Percentiles rank a stretch among this genome's conserved stretches.
These are phyloP conservation scores for Pedicia rivosa DNA, from an alignment of 2,888 invertebrate species.

Conservation along the genomic window DNA sequence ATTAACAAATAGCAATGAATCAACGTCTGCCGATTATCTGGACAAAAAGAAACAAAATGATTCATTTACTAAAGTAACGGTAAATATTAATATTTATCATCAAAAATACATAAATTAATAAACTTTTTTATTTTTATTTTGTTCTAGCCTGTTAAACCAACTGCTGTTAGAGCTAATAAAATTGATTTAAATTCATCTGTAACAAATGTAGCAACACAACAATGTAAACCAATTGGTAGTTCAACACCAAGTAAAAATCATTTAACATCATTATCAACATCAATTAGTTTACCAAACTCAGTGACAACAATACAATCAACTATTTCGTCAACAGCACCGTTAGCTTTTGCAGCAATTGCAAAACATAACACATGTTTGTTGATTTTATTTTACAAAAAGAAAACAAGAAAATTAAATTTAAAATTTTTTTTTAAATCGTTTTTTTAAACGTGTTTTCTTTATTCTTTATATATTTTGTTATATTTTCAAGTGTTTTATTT, in stretches of 20 bases:
- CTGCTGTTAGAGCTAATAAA: constrained; percentile 53
- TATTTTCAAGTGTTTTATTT: too few species aligned
- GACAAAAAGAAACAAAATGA: constrained; percentile 46
- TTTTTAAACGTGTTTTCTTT: too few species aligned
- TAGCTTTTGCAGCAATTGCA: constrained; percentile 48
- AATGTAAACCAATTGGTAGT: constrained; percentile 23
- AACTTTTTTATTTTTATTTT: constrained; percentile 12
- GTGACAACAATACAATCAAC: constrained; percentile 19
- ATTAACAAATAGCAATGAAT: constrained; percentile 66
- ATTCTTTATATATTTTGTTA: too few species aligned
- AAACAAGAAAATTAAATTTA: too few species aligned
- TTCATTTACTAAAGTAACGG: constrained; percentile 30
- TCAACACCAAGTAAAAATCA: constrained; percentile 29
- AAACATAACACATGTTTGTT: constrained; percentile 32
- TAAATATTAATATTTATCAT: constrained; percentile 19
- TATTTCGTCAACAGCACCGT: constrained; percentile 27
- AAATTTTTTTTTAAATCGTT: too few species aligned
- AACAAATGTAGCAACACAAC: constrained; percentile 25
- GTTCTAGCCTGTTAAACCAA: constrained; percentile 71
- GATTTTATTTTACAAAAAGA: background rate
- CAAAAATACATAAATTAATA: background rate
- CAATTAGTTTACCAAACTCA: constrained; percentile 8
- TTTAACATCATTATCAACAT: constrained; percentile 4
- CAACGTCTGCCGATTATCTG: constrained; percentile 26
- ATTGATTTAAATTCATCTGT: constrained; percentile 15